Percentiles rank a stretch among this genome's conserved stretches.
Evolutionary conservation across 2,888 invertebrate genomes (phyloP).

Genomic region (Athetis lepigone): DNA sequence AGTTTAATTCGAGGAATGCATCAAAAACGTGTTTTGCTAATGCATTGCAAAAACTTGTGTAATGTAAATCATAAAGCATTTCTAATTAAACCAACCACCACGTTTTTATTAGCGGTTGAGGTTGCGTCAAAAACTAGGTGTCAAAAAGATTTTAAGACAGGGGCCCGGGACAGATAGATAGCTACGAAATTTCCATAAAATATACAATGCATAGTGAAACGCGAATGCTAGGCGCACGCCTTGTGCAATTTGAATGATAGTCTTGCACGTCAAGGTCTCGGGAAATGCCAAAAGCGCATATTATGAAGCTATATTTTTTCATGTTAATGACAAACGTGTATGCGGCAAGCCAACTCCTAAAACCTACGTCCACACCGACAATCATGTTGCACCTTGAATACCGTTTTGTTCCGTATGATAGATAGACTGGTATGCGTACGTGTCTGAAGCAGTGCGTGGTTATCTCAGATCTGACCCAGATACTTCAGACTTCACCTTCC

Average conservation of each 20-base stretch:
- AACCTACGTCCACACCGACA: background rate
- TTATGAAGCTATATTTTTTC: background rate
- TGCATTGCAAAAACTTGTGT: constrained; percentile 38
- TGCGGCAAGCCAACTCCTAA: background rate
- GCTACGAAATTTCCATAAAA: constrained; percentile 26
- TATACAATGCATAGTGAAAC: constrained; percentile 29
- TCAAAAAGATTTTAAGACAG: constrained; percentile 28
- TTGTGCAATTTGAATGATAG: constrained; percentile 16
- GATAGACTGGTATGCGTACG: constrained; percentile 9
- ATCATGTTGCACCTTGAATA: constrained; percentile 4
- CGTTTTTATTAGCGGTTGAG: constrained; percentile 45
- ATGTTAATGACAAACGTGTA: background rate
- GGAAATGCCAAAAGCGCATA: constrained; percentile 10
- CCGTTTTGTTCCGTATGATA: constrained; percentile 29
- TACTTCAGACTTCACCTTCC: constrained; percentile 12
- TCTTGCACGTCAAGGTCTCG: constrained; percentile 3
- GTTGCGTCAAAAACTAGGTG: constrained; percentile 31
- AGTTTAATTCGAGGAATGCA: constrained; percentile 20
- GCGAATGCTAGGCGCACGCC: constrained; percentile 14
- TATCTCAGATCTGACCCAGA: constrained; percentile 38
- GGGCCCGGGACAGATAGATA: background rate
- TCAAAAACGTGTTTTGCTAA: constrained; percentile 25
- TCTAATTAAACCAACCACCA: constrained; percentile 20
- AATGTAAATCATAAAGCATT: constrained; percentile 31
- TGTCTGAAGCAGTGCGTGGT: constrained; percentile 16